Conservation (phyloP, 2,797 vertebrate species). For the Naso thynnoides region DNA sequence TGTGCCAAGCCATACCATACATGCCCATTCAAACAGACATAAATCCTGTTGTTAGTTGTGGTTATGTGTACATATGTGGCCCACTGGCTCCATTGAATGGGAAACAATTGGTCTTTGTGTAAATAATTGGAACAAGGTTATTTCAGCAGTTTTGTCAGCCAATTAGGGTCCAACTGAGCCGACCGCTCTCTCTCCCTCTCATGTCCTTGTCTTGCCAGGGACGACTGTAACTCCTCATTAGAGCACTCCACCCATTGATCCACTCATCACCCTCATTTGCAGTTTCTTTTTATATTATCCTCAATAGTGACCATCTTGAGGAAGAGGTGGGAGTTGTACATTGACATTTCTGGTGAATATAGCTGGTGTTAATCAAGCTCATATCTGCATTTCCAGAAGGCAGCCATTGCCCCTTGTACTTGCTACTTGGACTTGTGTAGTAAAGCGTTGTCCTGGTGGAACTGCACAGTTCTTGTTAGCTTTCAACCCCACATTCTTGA, state of each 20-base stretch:
- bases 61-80: constrained; percentile 61
- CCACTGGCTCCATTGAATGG: constrained; percentile 59
- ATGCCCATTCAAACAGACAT: constrained; percentile 54
- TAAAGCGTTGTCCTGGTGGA: too few relatives aligned
- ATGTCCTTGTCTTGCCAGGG: constrained; percentile 47
- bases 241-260: constrained; percentile 18
- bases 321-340: too few relatives aligned
- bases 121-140: constrained; percentile 80
- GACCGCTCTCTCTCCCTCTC: constrained; percentile 30
- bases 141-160: constrained; percentile 72
- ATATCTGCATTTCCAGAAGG: too few relatives aligned
- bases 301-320: neutral
- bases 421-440: too few relatives aligned
- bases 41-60: constrained; percentile 65
- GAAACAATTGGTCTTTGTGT: constrained; percentile 76
- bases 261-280: constrained; percentile 30
- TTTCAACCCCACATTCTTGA: too few relatives aligned
- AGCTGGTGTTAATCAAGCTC: too few relatives aligned
- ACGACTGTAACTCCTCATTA: constrained; percentile 59
- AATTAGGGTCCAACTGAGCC: constrained; percentile 68
- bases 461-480: too few relatives aligned
- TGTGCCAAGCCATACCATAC: constrained; percentile 43
- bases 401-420: too few relatives aligned
- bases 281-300: neutral
- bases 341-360: too few relatives aligned